Conservation (phyloP, 2,113 vertebrate genomes). For the Pygoscelis adeliae region DNA sequence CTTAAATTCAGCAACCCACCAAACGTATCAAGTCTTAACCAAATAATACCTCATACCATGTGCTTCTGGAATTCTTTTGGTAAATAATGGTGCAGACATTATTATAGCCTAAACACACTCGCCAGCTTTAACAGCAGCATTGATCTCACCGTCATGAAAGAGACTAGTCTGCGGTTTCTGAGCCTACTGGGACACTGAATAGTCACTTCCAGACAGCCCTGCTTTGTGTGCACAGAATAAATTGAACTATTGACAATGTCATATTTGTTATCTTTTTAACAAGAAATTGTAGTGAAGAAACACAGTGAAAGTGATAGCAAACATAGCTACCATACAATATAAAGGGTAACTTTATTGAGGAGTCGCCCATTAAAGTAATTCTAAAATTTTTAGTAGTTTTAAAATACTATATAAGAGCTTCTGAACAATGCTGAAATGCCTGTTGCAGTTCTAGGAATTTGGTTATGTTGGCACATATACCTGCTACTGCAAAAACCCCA, state of each 20-base stretch:
- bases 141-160: background rate
- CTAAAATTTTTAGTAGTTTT: background rate
- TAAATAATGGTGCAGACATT: background rate
- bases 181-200: background rate
- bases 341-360: background rate
- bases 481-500: background rate
- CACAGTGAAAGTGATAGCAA: background rate
- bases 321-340: background rate
- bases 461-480: background rate
- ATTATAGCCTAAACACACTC: background rate
- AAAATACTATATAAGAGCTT: background rate
- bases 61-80: background rate
- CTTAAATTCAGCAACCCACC: background rate
- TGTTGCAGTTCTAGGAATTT: background rate
- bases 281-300: background rate
- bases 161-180: background rate
- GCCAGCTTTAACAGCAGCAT: background rate
- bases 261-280: background rate
- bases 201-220: background rate
- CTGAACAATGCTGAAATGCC: background rate
- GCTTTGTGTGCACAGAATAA: background rate
- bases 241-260: background rate
- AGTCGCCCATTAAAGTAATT: background rate
- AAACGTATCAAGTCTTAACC: accelerated
- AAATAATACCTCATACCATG: background rate